Evolutionary conservation across 2,888 invertebrate species (phyloP).

Genomic region (Andricus quercusramuli): DNA sequence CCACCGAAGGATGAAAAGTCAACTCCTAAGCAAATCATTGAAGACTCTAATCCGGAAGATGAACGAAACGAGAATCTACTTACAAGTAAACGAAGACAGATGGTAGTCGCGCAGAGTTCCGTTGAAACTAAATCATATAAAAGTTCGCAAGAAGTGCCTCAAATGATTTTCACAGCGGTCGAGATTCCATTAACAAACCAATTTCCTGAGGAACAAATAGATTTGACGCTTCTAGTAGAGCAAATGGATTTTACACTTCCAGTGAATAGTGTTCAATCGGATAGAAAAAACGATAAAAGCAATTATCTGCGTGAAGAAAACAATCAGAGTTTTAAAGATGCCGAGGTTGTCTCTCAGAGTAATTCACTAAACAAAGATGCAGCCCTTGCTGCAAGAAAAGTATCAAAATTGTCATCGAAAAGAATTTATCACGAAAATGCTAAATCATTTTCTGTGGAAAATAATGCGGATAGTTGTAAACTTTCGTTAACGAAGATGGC

Average conservation of each 20-base stretch:
- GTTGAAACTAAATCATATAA: not conserved
- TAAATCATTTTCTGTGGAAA: not conserved
- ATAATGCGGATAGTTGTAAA: not conserved
- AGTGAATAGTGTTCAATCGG: not conserved
- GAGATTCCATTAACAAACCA: not conserved
- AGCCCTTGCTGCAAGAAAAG: not conserved
- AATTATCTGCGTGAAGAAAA: not conserved
- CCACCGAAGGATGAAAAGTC: not conserved
- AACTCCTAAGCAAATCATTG: not conserved
- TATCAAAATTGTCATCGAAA: not conserved
- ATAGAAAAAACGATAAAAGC: not conserved
- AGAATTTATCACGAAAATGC: not conserved
- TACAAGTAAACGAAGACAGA: not conserved
- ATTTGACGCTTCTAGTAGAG: not conserved
- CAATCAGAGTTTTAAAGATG: not conserved
- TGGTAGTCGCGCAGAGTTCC: not conserved
- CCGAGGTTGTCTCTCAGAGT: not conserved
- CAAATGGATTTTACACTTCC: conserved; percentile 3
- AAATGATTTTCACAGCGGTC: not conserved
- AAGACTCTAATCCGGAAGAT: not conserved
- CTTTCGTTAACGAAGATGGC: no score
- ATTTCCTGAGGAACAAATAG: not conserved
- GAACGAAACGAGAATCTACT: not conserved
- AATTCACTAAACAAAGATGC: not conserved
- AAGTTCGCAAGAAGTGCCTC: not conserved